A percentile compares a stretch with the other conserved stretches of the same genome.
Evolutionary conservation across 2,113 vertebrate species (phyloP).

Genomic region (Collichthys lucidus): DNA sequence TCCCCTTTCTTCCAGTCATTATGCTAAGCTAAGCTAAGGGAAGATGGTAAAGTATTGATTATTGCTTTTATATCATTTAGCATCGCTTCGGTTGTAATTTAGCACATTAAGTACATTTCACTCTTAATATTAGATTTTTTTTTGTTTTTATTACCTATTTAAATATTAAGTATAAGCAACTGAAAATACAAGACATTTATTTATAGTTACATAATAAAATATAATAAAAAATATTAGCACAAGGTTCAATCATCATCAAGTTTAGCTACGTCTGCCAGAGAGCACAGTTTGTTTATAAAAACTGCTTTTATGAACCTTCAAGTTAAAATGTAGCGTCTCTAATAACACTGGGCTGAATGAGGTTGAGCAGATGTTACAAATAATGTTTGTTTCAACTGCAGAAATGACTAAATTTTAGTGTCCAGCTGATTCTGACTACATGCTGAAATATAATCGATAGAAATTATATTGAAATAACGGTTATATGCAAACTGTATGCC

Average conservation of each 20-base stretch:
- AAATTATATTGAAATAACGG: not conserved
- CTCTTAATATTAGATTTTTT: not conserved
- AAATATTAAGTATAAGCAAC: not conserved
- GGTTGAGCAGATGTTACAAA: not conserved
- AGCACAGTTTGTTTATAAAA: not conserved
- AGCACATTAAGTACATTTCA: not conserved
- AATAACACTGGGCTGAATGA: not conserved
- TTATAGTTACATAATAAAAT: too few relatives aligned
- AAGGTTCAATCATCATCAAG: not conserved
- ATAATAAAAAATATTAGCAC: too few relatives aligned
- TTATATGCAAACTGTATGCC: not conserved
- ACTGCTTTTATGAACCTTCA: not conserved
- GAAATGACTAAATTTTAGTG: not conserved
- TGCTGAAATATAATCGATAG: not conserved
- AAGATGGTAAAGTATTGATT: too few relatives aligned
- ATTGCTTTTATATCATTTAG: not conserved
- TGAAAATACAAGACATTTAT: too few relatives aligned
- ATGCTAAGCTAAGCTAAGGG: too few relatives aligned
- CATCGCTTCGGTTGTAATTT: not conserved
- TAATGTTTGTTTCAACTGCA: not conserved
- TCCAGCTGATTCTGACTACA: not conserved
- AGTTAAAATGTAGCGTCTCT: not conserved
- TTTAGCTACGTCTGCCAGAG: not conserved
- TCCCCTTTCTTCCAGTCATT: too few relatives aligned
- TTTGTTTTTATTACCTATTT: not conserved